phyloP scores from a whole-genome alignment of 1,140 invertebrate species.

The Archegozetes longisetosus region DNA sequence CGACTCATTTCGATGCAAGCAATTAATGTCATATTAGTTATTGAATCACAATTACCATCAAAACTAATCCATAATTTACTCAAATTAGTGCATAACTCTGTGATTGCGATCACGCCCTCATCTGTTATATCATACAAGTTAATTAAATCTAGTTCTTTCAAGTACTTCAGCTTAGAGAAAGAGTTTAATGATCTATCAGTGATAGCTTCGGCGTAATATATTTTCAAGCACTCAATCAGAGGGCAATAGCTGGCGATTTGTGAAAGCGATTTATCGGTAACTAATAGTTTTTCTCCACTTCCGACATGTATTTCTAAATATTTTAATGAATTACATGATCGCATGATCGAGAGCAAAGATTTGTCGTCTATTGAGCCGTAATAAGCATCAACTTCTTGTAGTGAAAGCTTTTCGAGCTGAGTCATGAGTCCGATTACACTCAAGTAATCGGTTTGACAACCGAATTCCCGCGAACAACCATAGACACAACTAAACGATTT shows the following conservation, averaged over 20 bases:
- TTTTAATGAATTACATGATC: background rate
- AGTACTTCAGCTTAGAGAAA: background rate
- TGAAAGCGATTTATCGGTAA: background rate
- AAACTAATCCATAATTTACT: background rate
- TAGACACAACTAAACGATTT: background rate
- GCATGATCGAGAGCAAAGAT: background rate
- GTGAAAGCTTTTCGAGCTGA: background rate
- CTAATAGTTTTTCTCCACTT: background rate
- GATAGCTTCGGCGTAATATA: background rate
- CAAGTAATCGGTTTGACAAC: background rate
- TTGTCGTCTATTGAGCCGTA: background rate
- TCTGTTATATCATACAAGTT: background rate
- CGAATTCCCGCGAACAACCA: background rate
- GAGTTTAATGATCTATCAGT: background rate
- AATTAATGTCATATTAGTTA: background rate
- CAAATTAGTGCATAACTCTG: background rate
- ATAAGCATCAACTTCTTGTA: background rate
- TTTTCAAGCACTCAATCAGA: background rate
- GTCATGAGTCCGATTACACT: background rate
- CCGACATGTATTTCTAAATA: background rate
- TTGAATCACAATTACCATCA: background rate
- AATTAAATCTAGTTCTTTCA: background rate
- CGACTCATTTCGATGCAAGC: background rate
- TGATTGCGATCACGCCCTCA: background rate
- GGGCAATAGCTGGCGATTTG: background rate